Evolutionary conservation across 37 sponge, comb jelly and placozoan species (phyloP), one percentile per base, ranked within the genome.

Genomic region (Sycon ciliatum): DNA sequence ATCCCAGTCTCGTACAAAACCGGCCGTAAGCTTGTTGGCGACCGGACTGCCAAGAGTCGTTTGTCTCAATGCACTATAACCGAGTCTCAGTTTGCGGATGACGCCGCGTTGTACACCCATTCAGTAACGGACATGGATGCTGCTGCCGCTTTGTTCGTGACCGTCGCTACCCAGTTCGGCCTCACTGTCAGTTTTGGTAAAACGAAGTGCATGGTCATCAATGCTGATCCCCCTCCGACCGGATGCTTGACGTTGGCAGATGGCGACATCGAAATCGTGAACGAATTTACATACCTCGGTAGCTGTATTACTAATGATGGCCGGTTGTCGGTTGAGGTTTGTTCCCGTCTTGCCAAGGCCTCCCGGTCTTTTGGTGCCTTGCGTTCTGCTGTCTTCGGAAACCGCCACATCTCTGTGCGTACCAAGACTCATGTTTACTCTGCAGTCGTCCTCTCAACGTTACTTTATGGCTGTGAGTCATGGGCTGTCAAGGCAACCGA

Each of bases 281-380:
- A 52, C 62, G 71, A 71, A 18, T 79, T 79, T 61, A 57, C 38
- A 38, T 79, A 79, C 67, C 33, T 79, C 73, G 73, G 79, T 54
- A 39, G 55, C 29, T n/a, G 40, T 29, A 56, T 79, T 60, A 73
- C 36, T 34, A 52, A 65, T 36, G 29, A 72, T 23, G 72, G 67
- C 63, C 73, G 52, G 27, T 13, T 71, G 63, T 34, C 0, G 32
- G 22, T 31, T 33, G 79, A 79, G 24, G 65, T 79, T 27, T 13
- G 66, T 7, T 49, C 40, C 34, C 71, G 73, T 54, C 39, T 71
- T 61, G 66, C 65, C 11, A 38, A n/a, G n/a, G 79, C 79, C 9
- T 34, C 42, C 22, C 39, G 64, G 27, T 72, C 79, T 2, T 79
- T 79, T 71, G 73, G 79, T 63, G 24, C 37, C 6, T 55, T 79